Base-by-base conservation (phyloP, 23 tunicate genomes). In the Ascidia mentula region DNA sequence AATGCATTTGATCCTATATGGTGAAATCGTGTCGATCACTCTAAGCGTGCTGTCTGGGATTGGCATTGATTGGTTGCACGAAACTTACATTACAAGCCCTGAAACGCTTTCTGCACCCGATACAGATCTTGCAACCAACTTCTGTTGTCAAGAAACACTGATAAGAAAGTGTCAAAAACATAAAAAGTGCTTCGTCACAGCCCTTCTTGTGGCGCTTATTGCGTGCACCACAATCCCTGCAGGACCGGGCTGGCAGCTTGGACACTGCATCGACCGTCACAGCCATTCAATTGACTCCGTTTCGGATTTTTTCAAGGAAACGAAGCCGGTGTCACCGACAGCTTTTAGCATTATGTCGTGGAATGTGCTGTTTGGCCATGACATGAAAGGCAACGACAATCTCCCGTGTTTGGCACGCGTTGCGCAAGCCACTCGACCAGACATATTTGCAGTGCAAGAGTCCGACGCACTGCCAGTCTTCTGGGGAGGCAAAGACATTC, bases 401-500 rank as follows among this genome's bases (percentile, higher is more conserved):
- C 69, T 81, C 0, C 85, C 87, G 17, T 83, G 88, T 31, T 45
- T 92, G 36, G 77, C 75, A 6, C 45, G 69, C 18, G 60, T 87
- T 17, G 3, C 79, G 4, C 26, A 83, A 8, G 76, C 61, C 7
- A 40, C 77, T 26, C 70, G 81, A 38, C 86, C 97, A 42, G 69
- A 87, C 70, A n/a, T 92, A 35, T 24, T 83, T 46, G 97, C 78
- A 7, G 34, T 92, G 34, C 97, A 92, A 73, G 97, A 92, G 74
- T 85, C 97, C 9, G 87, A 83, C 71, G 79, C 88, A 28, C 79
- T 86, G 0, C 92, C 97, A 30, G 71, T 79, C 17, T 87, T 59
- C 74, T 92, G 97, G 97, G 97, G 97, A 8, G 92, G 92, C 8
- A 92, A 87, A 81, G 92, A 92, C 74, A 73, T 83, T n/a, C 77